These are phyloP conservation scores for Synanceia verrucosa DNA, from an alignment of 2,797 vertebrate genomes.

Conservation along the genomic window DNA sequence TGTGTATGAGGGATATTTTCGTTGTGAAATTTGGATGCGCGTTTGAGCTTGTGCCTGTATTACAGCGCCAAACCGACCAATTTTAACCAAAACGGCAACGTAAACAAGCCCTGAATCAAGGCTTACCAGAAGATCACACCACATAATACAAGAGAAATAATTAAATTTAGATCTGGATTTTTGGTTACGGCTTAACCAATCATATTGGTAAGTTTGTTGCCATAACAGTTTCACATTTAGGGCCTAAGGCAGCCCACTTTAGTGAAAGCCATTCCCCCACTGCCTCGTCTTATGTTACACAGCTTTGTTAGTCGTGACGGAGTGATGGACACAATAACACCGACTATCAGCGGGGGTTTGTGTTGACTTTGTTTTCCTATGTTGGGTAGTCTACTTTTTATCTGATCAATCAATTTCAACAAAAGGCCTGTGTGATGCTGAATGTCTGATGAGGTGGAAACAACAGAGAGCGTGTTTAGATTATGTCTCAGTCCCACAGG, in stretches of 20 bases:
- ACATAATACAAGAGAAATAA: conserved; percentile 53
- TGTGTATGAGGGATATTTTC: conserved; percentile 51
- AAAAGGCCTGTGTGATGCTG: conserved; percentile 54
- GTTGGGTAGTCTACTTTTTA: conserved; percentile 28
- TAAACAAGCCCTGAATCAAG: conserved; percentile 55
- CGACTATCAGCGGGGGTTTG: conserved; percentile 42
- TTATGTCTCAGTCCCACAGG: conserved; percentile 19
- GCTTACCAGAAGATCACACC: conserved; percentile 64
- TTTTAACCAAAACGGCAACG: conserved; percentile 46
- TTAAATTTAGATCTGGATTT: conserved; percentile 44
- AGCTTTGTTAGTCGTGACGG: too few species aligned
- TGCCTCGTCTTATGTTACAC: conserved; percentile 18
- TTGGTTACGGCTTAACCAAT: conserved; percentile 29
- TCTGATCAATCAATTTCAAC: conserved; percentile 70
- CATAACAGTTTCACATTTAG: conserved; percentile 38
- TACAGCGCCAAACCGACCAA: conserved; percentile 61
- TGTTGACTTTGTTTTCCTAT: conserved; percentile 56
- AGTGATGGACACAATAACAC: conserved; percentile 56
- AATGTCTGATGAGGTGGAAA: conserved; percentile 67
- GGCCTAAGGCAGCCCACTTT: not conserved
- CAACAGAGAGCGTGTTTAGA: conserved; percentile 47
- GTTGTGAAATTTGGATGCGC: conserved; percentile 30
- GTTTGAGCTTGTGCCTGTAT: conserved; percentile 34
- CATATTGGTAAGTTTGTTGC: conserved; percentile 38
- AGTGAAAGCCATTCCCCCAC: conserved; percentile 33